phyloP scores from a whole-genome alignment of 2,888 invertebrate species.

The Sthenelais limicola region DNA sequence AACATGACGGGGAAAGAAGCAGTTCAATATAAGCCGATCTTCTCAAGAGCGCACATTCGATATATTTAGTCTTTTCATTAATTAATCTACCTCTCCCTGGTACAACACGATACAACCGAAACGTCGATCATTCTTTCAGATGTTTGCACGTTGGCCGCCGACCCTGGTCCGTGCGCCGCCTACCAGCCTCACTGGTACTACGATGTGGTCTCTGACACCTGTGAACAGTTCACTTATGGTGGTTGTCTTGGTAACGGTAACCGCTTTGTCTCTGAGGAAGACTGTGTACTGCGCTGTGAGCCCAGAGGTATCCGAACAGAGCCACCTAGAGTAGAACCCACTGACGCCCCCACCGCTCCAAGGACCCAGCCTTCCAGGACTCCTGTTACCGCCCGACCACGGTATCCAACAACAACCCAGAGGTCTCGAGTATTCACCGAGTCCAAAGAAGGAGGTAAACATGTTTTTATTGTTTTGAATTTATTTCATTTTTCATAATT shows the following conservation, averaged over 20 bases:
- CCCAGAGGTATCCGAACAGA: neutral
- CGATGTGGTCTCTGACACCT: constrained; percentile 76
- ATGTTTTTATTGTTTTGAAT: no score
- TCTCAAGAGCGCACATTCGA: no score
- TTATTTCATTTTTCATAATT: no score
- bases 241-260: constrained; percentile 72
- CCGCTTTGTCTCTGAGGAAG: constrained; percentile 82
- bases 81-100: no score
- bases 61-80: no score
- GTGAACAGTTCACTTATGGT: constrained; percentile 81
- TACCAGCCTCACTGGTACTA: constrained; percentile 66
- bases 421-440: neutral
- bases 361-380: neutral
- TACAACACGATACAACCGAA: no score
- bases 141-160: constrained; percentile 81
- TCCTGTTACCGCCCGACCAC: neutral
- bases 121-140: no score
- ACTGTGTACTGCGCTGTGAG: constrained; percentile 77
- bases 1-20: no score
- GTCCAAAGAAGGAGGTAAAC: neutral
- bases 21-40: no score
- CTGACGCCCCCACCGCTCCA: neutral
- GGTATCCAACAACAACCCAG: neutral
- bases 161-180: constrained; percentile 77
- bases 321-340: neutral